Base-by-base conservation (phyloP, 2,113 vertebrate genomes). In the Datnioides undecimradiatus region DNA sequence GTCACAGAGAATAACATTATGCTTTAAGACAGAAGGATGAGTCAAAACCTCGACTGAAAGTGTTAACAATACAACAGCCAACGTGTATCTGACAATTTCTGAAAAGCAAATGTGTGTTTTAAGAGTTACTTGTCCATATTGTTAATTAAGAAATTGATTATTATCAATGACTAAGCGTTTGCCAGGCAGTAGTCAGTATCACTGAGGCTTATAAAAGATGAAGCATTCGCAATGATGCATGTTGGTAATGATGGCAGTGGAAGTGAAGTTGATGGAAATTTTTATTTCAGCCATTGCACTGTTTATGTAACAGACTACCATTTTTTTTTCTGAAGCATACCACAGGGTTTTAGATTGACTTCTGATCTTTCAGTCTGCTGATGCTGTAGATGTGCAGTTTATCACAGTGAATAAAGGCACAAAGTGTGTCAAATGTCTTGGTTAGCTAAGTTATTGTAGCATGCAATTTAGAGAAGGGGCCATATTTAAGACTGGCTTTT, bases 311-410 rank as follows among this genome's bases (percentile, higher is more conserved):
- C 31, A 49, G 14, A 6, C 52, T 17, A 60, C 8, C 8, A 51
- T 57, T 64, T 63, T 60, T 57, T 64, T 63, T 60, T 49, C 36
- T 46, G 29, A 45, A 40, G 25, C 54, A 16, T 6, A 41, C 16
- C 10, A 16, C 7, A 40, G 8, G 29, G 41, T 64, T 64, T 49
- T 52, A 57, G 11, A 62, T 36, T 59, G 16, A 78, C 41, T 48
- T 48, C n/a, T 71, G 31, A 55, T 17, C 51, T 52, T 21, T 68
- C 2, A 36, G 25, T 36, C 21, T 48, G 8, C n/a, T 60, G 45
- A 25, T 45, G 21, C 12, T 63, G 49, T 16, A 64, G 8, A 43
- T 69, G 23, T 52, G 52, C 29, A 31, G 3, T 49, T 8, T 29
- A 31, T 73, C 33, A 31, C 57, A 54, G 55, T 41, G 8, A 68